phyloP scores from a whole-genome alignment of 2,797 vertebrate genomes.

The Oryzias sinensis region DNA sequence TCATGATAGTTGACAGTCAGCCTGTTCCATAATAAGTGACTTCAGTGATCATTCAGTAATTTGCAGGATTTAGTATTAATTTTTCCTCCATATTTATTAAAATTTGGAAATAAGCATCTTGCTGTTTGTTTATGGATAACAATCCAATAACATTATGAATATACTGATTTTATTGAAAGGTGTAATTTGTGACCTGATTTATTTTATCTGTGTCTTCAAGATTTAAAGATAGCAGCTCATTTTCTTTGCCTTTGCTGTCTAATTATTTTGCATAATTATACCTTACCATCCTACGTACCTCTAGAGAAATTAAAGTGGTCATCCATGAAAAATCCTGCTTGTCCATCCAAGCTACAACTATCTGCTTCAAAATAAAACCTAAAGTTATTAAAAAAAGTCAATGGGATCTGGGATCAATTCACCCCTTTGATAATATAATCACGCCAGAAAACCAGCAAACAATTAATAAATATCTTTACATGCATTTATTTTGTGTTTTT shows the following conservation, averaged over 20 bases:
- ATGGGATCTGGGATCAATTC: neutral
- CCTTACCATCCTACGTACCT: conserved; percentile 32
- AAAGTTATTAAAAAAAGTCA: conserved; percentile 6
- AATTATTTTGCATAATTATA: conserved; percentile 57
- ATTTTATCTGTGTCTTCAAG: conserved; percentile 34
- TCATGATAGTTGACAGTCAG: conserved; percentile 12
- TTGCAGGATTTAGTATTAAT: too few species aligned
- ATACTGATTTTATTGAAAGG: conserved; percentile 23
- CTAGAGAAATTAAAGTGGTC: conserved; percentile 59
- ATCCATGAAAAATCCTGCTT: conserved; percentile 45
- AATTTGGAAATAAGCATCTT: too few species aligned
- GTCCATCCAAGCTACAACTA: conserved; percentile 31
- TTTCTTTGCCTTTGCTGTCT: conserved; percentile 43
- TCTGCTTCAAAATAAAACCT: neutral
- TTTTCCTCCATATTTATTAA: too few species aligned
- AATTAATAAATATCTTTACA: too few species aligned
- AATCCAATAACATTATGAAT: neutral
- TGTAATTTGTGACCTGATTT: conserved; percentile 11
- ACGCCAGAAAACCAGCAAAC: too few species aligned
- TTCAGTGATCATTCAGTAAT: neutral
- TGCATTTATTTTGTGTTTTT: too few species aligned
- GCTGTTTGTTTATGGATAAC: neutral
- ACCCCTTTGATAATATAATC: neutral
- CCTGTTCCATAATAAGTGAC: neutral
- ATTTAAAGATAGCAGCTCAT: conserved; percentile 47